A percentile compares a stretch with the other conserved stretches of the same genome.
Evolutionary conservation across 2,797 vertebrate genomes (phyloP).

Genomic region (Enoplosus armatus): DNA sequence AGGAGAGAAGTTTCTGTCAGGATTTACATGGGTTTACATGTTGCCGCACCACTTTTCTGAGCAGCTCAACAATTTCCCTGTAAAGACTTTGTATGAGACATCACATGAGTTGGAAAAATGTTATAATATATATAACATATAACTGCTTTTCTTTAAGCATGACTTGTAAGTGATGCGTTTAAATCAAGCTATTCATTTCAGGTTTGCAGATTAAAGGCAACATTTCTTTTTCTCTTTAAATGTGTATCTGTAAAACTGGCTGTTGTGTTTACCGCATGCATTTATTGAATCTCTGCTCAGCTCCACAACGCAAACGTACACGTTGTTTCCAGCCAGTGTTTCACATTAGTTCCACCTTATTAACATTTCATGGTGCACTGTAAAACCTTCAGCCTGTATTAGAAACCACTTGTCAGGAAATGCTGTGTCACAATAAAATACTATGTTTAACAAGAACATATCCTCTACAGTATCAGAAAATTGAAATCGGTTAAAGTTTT

Average conservation of each 20-base stretch:
- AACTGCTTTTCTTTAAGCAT: not conserved
- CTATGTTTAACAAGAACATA: not conserved
- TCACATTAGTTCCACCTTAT: conserved; percentile 29
- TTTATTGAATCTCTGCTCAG: conserved; percentile 22
- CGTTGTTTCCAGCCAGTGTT: conserved; percentile 23
- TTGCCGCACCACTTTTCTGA: not conserved
- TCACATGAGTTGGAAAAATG: not conserved
- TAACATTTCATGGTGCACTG: conserved; percentile 4
- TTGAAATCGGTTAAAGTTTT: not conserved
- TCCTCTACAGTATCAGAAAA: not conserved
- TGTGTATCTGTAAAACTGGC: not conserved
- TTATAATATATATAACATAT: too few relatives aligned
- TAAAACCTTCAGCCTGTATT: not conserved
- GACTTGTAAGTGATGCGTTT: not conserved
- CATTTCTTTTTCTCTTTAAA: not conserved
- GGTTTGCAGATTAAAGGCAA: not conserved
- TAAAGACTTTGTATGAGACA: conserved; percentile 1
- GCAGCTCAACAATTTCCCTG: not conserved
- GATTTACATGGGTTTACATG: not conserved
- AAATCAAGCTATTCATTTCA: not conserved
- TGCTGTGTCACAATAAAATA: not conserved
- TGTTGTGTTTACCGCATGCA: not conserved
- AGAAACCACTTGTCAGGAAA: not conserved
- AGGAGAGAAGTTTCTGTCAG: not conserved
- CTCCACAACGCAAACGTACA: not conserved